A percentile compares a stretch with the other conserved stretches of the same genome.
Evolutionary conservation across 2,888 invertebrate species (phyloP).

Genomic region (Drosophila algonquin): DNA sequence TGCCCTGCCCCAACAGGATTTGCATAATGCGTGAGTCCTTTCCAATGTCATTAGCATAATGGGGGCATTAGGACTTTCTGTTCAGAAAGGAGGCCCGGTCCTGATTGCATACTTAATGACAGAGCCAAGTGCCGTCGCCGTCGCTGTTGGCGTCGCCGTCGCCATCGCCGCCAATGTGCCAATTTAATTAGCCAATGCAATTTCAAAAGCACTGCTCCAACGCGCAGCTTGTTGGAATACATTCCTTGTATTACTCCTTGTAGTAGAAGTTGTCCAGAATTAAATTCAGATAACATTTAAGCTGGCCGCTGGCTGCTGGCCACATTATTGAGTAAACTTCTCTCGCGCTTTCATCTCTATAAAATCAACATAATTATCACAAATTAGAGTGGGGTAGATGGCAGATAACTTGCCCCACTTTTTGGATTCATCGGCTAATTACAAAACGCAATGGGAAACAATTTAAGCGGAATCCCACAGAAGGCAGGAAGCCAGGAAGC

Average conservation of each 20-base stretch:
- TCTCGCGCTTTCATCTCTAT: constrained; percentile 31
- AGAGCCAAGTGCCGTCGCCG: constrained; percentile 38
- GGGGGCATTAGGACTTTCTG: constrained; percentile 72
- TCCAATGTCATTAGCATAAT: constrained; percentile 77
- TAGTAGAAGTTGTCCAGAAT: neutral
- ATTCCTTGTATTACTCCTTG: neutral
- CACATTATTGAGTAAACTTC: constrained; percentile 20
- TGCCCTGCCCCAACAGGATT: constrained; percentile 30
- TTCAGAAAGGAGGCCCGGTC: constrained; percentile 37
- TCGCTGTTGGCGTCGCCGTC: neutral
- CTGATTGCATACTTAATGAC: constrained; percentile 71
- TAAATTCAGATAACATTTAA: constrained; percentile 2
- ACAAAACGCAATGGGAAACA: constrained; percentile 54
- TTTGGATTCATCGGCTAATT: constrained; percentile 55
- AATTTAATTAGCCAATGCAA: constrained; percentile 70
- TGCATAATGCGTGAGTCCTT: constrained; percentile 53
- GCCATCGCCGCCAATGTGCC: constrained; percentile 31
- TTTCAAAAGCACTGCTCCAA: constrained; percentile 5
- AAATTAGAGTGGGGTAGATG: constrained; percentile 55
- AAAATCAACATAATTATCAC: constrained; percentile 77
- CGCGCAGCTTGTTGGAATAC: constrained; percentile 7
- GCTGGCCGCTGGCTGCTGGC: neutral
- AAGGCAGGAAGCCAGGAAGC: constrained; percentile 39
- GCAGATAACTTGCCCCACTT: constrained; percentile 37
- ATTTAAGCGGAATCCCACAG: constrained; percentile 49